Evolutionary conservation across 2,797 vertebrate genomes (phyloP).

Genomic region (Sebastes minor): DNA sequence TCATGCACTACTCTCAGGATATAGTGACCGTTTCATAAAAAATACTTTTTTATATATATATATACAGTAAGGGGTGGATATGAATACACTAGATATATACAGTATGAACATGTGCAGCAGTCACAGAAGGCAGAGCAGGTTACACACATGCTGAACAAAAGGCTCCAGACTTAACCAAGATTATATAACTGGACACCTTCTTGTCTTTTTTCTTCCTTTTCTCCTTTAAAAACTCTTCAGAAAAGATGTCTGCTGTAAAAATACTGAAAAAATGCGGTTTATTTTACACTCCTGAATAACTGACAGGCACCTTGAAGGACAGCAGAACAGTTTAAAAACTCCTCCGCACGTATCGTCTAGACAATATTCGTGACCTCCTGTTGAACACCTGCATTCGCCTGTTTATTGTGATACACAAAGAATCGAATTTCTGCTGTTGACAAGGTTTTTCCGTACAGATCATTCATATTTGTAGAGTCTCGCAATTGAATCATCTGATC

Average conservation of each 20-base stretch:
- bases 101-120: neutral
- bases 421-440: neutral
- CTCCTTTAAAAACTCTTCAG: neutral
- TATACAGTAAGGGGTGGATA: no score
- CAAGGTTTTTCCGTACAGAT: neutral
- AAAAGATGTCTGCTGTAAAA: neutral
- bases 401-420: neutral
- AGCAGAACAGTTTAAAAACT: neutral
- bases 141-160: neutral
- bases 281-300: neutral
- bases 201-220: neutral
- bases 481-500: neutral
- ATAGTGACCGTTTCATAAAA: rapidly evolving
- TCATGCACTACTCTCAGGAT: no score
- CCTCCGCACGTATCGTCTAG: neutral
- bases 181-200: neutral
- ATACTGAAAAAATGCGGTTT: neutral
- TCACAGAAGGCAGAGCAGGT: neutral
- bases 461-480: neutral
- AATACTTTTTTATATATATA: no score
- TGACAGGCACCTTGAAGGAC: neutral
- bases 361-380: neutral
- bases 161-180: neutral
- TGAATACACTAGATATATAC: no score
- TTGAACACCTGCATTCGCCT: neutral